A percentile compares a stretch with the other conserved stretches of the same genome.
Conservation (phyloP, 2,797 vertebrate genomes). For the Chrysocyon brachyurus region DNA sequence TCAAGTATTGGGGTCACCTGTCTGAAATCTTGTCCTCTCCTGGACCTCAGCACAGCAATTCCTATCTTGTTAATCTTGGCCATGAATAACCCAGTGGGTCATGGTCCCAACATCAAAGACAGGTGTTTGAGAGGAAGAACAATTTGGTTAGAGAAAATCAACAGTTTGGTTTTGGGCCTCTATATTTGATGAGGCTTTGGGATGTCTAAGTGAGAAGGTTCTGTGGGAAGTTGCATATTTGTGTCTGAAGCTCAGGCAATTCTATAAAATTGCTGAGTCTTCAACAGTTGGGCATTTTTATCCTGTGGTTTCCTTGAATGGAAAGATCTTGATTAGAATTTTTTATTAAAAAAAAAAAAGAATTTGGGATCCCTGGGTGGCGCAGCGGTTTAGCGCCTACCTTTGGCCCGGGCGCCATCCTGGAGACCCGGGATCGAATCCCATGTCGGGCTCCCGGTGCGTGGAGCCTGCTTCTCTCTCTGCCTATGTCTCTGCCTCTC, state of each 20-base stretch:
- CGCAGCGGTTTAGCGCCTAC: no score
- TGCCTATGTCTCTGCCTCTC: no score
- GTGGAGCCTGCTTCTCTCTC: no score
- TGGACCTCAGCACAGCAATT: background rate
- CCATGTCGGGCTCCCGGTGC: no score
- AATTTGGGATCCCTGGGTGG: no score
- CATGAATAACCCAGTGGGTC: background rate
- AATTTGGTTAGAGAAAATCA: background rate
- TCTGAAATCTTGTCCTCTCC: background rate
- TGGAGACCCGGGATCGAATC: no score
- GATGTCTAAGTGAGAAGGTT: background rate
- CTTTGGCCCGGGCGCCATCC: no score
- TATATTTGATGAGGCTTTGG: background rate
- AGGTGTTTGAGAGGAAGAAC: background rate
- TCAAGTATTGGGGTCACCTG: background rate
- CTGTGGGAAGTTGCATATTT: background rate
- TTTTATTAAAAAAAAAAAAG: background rate
- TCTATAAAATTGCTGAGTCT: background rate
- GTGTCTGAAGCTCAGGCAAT: background rate
- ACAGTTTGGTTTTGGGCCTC: background rate
- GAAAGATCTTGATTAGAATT: slow-evolving; percentile 7
- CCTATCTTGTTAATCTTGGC: background rate
- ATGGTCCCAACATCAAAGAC: background rate
- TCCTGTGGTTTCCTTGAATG: background rate
- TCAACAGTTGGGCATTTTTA: background rate